Base-by-base conservation (phyloP, 2,888 invertebrate species). In the Nomada flava region DNA sequence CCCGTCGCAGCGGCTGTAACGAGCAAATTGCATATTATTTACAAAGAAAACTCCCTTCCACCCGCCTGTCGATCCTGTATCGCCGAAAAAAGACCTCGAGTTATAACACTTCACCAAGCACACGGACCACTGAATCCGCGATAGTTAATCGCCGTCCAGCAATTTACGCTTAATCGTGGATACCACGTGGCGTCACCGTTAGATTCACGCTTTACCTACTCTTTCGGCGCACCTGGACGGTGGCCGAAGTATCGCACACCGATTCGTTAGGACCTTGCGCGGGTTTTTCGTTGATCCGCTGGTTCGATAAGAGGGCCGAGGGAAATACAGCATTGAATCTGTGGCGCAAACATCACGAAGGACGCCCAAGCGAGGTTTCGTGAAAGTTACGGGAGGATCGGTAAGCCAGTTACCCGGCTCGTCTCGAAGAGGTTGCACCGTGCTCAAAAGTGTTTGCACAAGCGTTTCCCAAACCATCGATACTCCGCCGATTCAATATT, bases 51-150 rank as follows among this genome's bases (percentile, higher is more conserved):
- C 26, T 26, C 36, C 36, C 36, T 36, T 7, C 36, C 36, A 1
- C 29, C 29, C 7, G 7, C 29, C 0, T 5, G 36, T 10, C 13
- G 26, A 57, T 13, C 20, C 59, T 47, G 59, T 50, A 68, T 47
- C 47, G 15, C 53, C 69, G 57, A 79, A 83, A 83, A 83, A 83
- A 76, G 57, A 78, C 83, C 74, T 55, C 75, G 26, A 82, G 83
- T 79, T 82, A 75, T 83, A 83, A 83, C 83, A 82, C 83, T 79
- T 83, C 78, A 57, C 83, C 47, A 23, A n/a, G 64, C 73, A 67
- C 53, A 26, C 23, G 63, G 44, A 70, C 62, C 82, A 50, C 55
- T 74, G 83, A 77, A 78, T 78, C 67, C 78, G 23, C 71, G 74
- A 60, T 82, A 59, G 65, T 72, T 70, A 59, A 15, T 44, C 59